These are phyloP conservation scores for Teleopsis dalmanni DNA, from an alignment of 1,140 invertebrate species.

Conservation along the genomic window DNA sequence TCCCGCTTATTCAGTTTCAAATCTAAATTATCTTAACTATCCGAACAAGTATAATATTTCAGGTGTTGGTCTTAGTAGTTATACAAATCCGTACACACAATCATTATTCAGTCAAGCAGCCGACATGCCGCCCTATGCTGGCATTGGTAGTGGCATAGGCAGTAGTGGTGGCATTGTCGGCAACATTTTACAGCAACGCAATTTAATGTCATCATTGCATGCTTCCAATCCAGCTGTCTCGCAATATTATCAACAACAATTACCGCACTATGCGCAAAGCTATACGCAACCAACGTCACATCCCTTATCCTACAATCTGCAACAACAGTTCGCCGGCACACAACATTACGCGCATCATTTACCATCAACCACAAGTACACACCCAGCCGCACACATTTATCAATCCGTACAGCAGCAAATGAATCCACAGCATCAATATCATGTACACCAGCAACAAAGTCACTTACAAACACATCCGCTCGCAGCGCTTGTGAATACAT, in stretches of 20 bases:
- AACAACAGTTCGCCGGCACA: conserved; percentile 37
- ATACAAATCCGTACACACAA: conserved; percentile 11
- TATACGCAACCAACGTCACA: conserved; percentile 30
- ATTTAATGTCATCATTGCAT: conserved; percentile 38
- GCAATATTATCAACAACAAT: conserved; percentile 35
- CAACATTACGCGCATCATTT: conserved; percentile 29
- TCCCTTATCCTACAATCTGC: conserved; percentile 32
- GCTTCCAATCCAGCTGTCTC: conserved; percentile 43
- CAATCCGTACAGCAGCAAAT: conserved; percentile 42
- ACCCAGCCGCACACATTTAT: conserved; percentile 35
- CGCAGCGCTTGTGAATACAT: conserved; percentile 33
- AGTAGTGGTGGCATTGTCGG: conserved; percentile 17
- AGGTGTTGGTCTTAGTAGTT: conserved; percentile 14
- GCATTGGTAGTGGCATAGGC: too few relatives aligned
- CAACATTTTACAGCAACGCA: conserved; percentile 27
- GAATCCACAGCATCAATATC: conserved; percentile 41
- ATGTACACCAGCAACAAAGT: conserved; percentile 40
- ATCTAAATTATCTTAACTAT: conserved; percentile 27
- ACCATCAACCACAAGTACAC: conserved; percentile 16
- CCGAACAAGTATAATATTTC: conserved; percentile 22
- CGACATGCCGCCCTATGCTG: conserved; percentile 3
- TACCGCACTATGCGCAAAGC: conserved; percentile 13
- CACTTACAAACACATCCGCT: conserved; percentile 40
- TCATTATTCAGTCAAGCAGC: conserved; percentile 8
- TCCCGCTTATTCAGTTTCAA: conserved; percentile 39